These are phyloP conservation scores for Ochlodes sylvanus DNA, from an alignment of 2,888 invertebrate species.

Conservation along the genomic window DNA sequence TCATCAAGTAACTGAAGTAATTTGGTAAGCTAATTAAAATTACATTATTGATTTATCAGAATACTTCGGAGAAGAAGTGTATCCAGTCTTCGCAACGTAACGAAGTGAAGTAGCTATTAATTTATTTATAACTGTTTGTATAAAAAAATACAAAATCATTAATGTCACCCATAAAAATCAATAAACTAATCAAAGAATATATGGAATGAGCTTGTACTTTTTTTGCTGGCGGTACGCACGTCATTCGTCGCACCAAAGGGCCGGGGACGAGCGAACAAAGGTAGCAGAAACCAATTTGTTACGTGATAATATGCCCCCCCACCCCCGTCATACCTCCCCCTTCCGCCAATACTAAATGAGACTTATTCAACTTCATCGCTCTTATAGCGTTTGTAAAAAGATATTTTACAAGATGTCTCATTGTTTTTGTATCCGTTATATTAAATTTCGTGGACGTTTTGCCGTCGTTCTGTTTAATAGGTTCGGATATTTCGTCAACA, in stretches of 20 bases:
- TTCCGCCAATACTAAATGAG: constrained; percentile 60
- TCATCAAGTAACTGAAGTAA: not conserved
- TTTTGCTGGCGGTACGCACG: constrained; percentile 60
- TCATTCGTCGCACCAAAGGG: constrained; percentile 65
- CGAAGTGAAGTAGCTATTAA: no score
- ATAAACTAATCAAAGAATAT: no score
- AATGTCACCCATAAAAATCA: no score
- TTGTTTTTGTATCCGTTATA: constrained; percentile 46
- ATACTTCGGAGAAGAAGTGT: no score
- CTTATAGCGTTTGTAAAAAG: constrained; percentile 58
- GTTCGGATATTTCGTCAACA: not conserved
- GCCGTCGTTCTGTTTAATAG: constrained; percentile 3
- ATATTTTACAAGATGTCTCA: constrained; percentile 42
- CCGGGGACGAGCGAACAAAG: constrained; percentile 76
- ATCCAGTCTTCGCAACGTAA: no score
- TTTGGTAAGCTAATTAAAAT: not conserved
- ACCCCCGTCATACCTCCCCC: constrained; percentile 50
- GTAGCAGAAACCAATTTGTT: constrained; percentile 84
- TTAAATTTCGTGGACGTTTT: constrained; percentile 37
- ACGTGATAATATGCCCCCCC: constrained; percentile 81
- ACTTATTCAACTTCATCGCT: constrained; percentile 57
- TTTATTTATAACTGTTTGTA: no score
- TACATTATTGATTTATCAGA: no score
- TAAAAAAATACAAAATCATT: no score
- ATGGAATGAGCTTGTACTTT: not conserved